A percentile compares a stretch with the other conserved stretches of the same genome.
Conservation (phyloP, 2,113 vertebrate species). For the Cyphotilapia sp. region DNA sequence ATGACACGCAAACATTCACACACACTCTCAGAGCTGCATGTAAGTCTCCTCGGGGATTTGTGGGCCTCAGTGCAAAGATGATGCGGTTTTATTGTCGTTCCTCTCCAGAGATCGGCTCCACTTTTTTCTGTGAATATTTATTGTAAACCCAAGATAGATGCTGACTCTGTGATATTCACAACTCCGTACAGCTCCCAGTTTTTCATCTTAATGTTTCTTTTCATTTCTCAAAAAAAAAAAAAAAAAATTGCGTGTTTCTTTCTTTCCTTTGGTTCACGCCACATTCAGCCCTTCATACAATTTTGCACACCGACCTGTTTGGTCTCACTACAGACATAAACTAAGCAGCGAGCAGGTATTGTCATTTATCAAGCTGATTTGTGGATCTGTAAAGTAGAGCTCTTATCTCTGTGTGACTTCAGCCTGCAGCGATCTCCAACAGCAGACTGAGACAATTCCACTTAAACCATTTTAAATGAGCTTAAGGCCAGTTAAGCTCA, state of each 20-base stretch:
- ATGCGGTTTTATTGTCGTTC: neutral
- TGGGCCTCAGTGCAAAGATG: neutral
- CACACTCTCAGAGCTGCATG: neutral
- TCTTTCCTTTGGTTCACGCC: neutral
- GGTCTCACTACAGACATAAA: neutral
- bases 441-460: neutral
- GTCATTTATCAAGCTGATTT: neutral
- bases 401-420: neutral
- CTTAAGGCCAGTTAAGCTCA: neutral
- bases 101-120: neutral
- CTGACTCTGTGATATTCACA: neutral
- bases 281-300: neutral
- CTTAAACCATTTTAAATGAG: neutral
- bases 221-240: neutral
- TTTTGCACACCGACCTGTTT: neutral
- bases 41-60: neutral
- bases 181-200: neutral
- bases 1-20: neutral
- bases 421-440: neutral
- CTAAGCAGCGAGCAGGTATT: neutral
- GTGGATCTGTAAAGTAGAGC: neutral
- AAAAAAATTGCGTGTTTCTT: rapidly evolving
- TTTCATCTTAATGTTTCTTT: neutral
- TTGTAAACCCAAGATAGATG: neutral
- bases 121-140: neutral